Conservation (phyloP, 2,888 invertebrate species). For the Philopedon plagiatum region DNA sequence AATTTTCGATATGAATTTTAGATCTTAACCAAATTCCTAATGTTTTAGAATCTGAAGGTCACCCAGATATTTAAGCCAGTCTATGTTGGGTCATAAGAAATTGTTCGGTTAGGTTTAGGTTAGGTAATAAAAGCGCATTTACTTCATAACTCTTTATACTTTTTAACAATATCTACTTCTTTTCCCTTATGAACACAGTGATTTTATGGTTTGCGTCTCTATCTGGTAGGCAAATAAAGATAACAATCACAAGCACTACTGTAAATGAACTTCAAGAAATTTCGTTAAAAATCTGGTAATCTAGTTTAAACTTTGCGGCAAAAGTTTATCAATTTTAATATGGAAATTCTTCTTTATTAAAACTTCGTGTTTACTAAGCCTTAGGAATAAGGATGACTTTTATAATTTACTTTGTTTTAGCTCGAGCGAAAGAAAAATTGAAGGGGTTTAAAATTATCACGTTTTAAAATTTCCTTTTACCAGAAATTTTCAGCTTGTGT, state of each 20-base stretch:
- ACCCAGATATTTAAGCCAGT: too few relatives aligned
- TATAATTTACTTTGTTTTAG: slow-evolving; percentile 24
- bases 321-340: slow-evolving; percentile 51
- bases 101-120: too few relatives aligned
- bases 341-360: slow-evolving; percentile 48
- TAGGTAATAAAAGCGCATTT: too few relatives aligned
- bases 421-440: neutral
- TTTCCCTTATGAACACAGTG: too few relatives aligned
- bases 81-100: too few relatives aligned
- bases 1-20: too few relatives aligned
- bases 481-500: neutral
- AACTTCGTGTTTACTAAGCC: slow-evolving; percentile 47
- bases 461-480: neutral
- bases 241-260: slow-evolving; percentile 3
- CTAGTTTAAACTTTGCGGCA: slow-evolving; percentile 36
- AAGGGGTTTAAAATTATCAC: slow-evolving; percentile 1
- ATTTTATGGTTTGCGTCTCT: too few relatives aligned
- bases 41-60: too few relatives aligned
- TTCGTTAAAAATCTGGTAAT: slow-evolving; percentile 40
- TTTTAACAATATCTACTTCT: too few relatives aligned
- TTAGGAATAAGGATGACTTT: slow-evolving; percentile 42
- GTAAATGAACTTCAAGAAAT: neutral
- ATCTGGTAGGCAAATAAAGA: neutral
- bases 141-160: too few relatives aligned
- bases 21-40: too few relatives aligned